Percentiles rank a stretch among this genome's conserved stretches.
phyloP scores from a whole-genome alignment of 2,797 vertebrate species.

The Premnoplex brunnescens region DNA sequence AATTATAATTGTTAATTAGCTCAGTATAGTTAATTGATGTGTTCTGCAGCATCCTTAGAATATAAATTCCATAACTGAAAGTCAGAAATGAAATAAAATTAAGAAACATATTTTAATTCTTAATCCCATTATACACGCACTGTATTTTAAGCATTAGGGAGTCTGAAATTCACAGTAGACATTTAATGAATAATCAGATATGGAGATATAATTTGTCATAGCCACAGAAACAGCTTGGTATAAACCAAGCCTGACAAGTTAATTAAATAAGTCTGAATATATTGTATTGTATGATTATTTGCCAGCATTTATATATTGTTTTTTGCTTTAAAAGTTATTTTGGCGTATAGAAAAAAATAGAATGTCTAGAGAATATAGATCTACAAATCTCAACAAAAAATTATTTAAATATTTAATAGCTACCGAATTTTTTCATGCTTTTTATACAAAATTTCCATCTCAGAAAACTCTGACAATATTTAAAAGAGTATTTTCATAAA shows the following conservation, averaged over 20 bases:
- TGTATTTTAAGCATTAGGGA: slow-evolving; percentile 23
- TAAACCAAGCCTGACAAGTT: slow-evolving; percentile 26
- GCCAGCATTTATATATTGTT: not conserved
- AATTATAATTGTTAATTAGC: not conserved
- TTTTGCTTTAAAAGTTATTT: not conserved
- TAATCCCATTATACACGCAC: slow-evolving; percentile 1
- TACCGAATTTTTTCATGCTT: not conserved
- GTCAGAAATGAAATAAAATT: slow-evolving; percentile 29
- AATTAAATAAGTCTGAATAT: slow-evolving; percentile 29
- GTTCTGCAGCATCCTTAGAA: not conserved
- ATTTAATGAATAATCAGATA: slow-evolving; percentile 37
- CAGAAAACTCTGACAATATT: not conserved
- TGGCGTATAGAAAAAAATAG: not conserved
- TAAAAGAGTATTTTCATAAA: slow-evolving; percentile 4
- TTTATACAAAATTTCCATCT: not conserved
- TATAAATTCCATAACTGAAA: not conserved
- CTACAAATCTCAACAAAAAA: not conserved
- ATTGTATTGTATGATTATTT: not conserved
- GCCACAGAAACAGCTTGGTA: not conserved
- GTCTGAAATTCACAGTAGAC: slow-evolving; percentile 24
- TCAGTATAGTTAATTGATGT: not conserved
- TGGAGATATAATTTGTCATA: slow-evolving; percentile 29
- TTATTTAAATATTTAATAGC: not conserved
- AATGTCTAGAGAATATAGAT: not conserved
- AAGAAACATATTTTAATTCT: slow-evolving; percentile 8